phyloP scores from a whole-genome alignment of 2,888 invertebrate genomes.

The Dermolepida albohirtum region DNA sequence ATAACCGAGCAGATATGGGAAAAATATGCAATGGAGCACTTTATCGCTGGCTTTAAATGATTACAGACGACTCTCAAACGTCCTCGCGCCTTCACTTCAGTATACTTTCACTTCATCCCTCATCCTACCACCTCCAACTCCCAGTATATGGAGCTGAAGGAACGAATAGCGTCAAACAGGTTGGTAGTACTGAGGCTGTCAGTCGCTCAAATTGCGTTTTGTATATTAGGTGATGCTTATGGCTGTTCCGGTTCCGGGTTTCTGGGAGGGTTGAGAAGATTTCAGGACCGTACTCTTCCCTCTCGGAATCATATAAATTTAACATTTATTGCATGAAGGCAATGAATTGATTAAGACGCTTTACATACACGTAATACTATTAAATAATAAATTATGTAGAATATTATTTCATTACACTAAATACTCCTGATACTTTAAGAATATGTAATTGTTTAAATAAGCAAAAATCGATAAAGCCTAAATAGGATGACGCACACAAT shows the following conservation, averaged over 20 bases:
- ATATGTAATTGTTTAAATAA: no score
- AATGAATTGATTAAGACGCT: no score
- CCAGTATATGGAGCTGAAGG: neutral
- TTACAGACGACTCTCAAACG: slow-evolving; percentile 23
- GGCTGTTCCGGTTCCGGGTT: slow-evolving; percentile 52
- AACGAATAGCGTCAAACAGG: slow-evolving; percentile 50
- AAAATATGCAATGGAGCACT: slow-evolving; percentile 33
- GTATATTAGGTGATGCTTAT: slow-evolving; percentile 52
- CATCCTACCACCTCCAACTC: slow-evolving; percentile 15
- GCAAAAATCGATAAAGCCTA: no score
- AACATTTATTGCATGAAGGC: no score
- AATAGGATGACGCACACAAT: slow-evolving; percentile 3
- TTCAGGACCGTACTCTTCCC: slow-evolving; percentile 45
- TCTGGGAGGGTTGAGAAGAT: slow-evolving; percentile 38
- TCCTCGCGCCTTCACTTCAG: slow-evolving; percentile 21
- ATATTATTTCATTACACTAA: no score
- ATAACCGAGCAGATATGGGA: slow-evolving; percentile 31
- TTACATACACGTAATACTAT: no score
- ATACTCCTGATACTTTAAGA: no score
- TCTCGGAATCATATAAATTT: no score
- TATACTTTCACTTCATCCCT: slow-evolving; percentile 26
- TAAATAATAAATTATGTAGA: no score
- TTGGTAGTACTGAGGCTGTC: slow-evolving; percentile 49
- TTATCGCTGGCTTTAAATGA: slow-evolving; percentile 35
- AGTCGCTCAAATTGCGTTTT: slow-evolving; percentile 50